These are phyloP conservation scores for Agelastica alni DNA, from an alignment of 2,888 invertebrate genomes.

Conservation along the genomic window DNA sequence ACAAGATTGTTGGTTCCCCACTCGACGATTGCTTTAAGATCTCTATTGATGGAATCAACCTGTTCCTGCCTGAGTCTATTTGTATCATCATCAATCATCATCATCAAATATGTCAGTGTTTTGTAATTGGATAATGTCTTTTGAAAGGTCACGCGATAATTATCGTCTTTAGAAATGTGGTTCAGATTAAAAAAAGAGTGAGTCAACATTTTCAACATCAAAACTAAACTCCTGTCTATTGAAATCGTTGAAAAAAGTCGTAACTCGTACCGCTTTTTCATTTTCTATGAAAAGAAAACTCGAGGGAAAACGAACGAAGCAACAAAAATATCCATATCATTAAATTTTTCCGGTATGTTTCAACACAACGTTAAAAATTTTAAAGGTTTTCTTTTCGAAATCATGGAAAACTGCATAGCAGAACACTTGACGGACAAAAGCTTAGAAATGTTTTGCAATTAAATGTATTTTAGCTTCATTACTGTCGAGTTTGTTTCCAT, in stretches of 20 bases:
- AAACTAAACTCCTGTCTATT: slow-evolving; percentile 7
- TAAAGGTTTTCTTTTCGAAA: slow-evolving; percentile 34
- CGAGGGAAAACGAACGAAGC: slow-evolving; percentile 8
- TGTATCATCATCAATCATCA: no score
- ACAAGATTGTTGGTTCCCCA: no score
- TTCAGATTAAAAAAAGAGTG: no score
- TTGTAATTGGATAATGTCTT: no score
- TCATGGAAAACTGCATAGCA: slow-evolving; percentile 29
- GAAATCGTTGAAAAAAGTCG: background rate
- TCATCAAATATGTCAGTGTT: no score
- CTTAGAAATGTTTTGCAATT: slow-evolving; percentile 47
- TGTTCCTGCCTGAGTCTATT: no score
- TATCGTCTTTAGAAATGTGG: no score
- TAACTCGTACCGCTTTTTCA: slow-evolving; percentile 6
- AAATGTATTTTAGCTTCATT: slow-evolving; percentile 48
- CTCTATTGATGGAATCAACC: no score
- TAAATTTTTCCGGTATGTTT: slow-evolving; percentile 31
- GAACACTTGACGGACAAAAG: slow-evolving; percentile 37
- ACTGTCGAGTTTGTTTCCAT: slow-evolving; percentile 46
- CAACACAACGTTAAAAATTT: slow-evolving; percentile 30
- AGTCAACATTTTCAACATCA: background rate
- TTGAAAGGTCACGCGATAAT: no score
- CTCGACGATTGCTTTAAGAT: no score
- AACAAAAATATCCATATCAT: slow-evolving; percentile 29
- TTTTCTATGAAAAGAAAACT: slow-evolving; percentile 7